These are phyloP conservation scores for Polydesmus complanatus DNA, from an alignment of 2,888 invertebrate species.

Conservation along the genomic window DNA sequence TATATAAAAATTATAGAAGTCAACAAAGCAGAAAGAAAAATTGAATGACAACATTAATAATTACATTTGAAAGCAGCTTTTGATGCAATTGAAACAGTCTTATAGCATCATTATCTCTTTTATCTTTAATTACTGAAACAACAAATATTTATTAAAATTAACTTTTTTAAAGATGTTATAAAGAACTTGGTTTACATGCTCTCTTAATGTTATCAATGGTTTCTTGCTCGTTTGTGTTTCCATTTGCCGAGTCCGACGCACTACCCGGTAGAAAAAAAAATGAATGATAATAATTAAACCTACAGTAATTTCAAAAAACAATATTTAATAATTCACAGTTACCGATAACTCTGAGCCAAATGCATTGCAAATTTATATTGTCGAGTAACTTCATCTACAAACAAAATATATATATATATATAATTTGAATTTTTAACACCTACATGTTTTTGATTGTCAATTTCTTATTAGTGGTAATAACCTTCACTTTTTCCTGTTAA, in stretches of 20 bases:
- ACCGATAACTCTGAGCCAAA: neutral
- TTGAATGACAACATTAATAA: neutral
- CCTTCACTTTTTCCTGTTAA: neutral
- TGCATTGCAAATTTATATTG: neutral
- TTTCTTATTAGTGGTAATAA: too few species aligned
- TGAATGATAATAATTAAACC: too few species aligned
- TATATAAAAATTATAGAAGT: neutral
- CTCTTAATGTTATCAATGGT: constrained; percentile 4
- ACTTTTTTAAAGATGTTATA: neutral
- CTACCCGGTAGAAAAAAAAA: too few species aligned
- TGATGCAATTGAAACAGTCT: neutral
- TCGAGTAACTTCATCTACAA: neutral
- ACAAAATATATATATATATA: neutral
- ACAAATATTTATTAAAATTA: neutral
- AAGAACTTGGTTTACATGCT: neutral
- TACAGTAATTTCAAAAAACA: too few species aligned
- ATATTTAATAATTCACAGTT: too few species aligned
- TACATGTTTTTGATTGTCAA: neutral
- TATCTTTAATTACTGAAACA: neutral
- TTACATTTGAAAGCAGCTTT: constrained; percentile 7
- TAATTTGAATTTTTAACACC: neutral
- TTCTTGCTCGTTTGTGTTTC: neutral
- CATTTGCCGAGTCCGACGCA: too few species aligned
- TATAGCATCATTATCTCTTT: constrained; percentile 3
- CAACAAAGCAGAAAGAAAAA: neutral